phyloP scores from a whole-genome alignment of 1,140 invertebrate genomes.

The Choristoneura fumiferana region DNA sequence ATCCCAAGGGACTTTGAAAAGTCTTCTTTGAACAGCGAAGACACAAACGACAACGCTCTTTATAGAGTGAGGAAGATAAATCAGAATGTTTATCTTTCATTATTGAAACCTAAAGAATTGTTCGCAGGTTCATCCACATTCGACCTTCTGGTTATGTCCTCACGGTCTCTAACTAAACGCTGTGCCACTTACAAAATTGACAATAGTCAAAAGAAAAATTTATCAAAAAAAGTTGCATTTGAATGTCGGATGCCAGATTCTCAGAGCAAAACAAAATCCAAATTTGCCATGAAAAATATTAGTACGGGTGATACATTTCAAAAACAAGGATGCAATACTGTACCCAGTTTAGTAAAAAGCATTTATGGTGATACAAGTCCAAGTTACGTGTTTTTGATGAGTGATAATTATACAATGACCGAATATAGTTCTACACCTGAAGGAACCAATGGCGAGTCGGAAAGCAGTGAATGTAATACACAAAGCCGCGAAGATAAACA shows the following conservation, averaged over 20 bases:
- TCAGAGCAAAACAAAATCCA: constrained; percentile 25
- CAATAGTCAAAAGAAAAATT: constrained; percentile 20
- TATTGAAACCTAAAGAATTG: constrained; percentile 32
- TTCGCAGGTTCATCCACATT: constrained; percentile 41
- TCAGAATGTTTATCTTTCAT: constrained; percentile 36
- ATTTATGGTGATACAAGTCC: constrained; percentile 27
- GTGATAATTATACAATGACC: constrained; percentile 32
- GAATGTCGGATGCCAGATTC: constrained; percentile 28
- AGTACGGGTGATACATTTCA: too few relatives aligned
- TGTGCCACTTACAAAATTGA: constrained; percentile 32
- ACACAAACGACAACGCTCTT: constrained; percentile 21
- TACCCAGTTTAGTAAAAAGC: constrained; percentile 34
- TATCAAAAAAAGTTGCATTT: constrained; percentile 23
- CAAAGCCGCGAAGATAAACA: constrained; percentile 1
- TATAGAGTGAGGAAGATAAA: constrained; percentile 26
- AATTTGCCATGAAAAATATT: too few relatives aligned
- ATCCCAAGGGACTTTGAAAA: constrained; percentile 46
- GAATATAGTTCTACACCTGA: constrained; percentile 9
- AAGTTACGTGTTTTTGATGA: too few relatives aligned
- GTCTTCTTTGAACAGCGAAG: constrained; percentile 14
- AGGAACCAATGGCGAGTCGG: not conserved
- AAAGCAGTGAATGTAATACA: not conserved
- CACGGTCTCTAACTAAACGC: constrained; percentile 41
- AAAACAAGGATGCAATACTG: too few relatives aligned
- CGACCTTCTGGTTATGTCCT: constrained; percentile 46